Evolutionary conservation across 2,888 invertebrate species (phyloP), one percentile per base, ranked within the genome.

Genomic region (Spodoptera picta): DNA sequence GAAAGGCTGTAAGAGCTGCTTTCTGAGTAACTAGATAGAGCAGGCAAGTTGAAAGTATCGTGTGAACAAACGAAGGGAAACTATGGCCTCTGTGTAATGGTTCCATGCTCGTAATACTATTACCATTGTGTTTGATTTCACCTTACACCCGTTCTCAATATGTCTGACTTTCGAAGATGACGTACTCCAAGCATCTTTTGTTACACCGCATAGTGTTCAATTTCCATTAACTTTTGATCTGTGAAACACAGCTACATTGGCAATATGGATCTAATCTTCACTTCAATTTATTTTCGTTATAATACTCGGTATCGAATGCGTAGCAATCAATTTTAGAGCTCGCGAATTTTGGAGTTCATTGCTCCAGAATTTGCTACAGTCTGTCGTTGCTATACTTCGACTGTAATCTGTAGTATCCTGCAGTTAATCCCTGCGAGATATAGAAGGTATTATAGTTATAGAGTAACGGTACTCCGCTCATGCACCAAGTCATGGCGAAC

Each of bases 1-100:
- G 93, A 94, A 93, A 93, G 93, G 91, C 80, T 27, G 84, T 85
- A 91, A 85, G 89, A 87, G 85, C 82, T 83, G 83, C 92, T 91
- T 92, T 92, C 91, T 83, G 87, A 79, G 92, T 89, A 90, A 92
- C 92, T 89, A 91, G 92, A 92, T 90, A 90, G 88, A 86, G 85
- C 83, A 84, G 81, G 77, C 83, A 79, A 83, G 87, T 92, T 84
- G 93, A 93, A 93, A 93, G 93, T 88, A 81, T 81, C 88, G 90
- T 93, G 93, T 87, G 92, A 92, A 89, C 77, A 83, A 80, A 75
- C 84, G 77, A 87, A 88, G 87, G 89, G 90, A 91, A 92, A 86
- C 86, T 83, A 86, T 81, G 80, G 83, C 77, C 73, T 60, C 78
- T 72, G 55, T 69, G 68, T 76, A 79, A 78, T 80, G 69, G 63